Evolutionary conservation across 2,797 vertebrate genomes (phyloP), one percentile per base, ranked within the genome.

Genomic region (Corythornis leucogaster): DNA sequence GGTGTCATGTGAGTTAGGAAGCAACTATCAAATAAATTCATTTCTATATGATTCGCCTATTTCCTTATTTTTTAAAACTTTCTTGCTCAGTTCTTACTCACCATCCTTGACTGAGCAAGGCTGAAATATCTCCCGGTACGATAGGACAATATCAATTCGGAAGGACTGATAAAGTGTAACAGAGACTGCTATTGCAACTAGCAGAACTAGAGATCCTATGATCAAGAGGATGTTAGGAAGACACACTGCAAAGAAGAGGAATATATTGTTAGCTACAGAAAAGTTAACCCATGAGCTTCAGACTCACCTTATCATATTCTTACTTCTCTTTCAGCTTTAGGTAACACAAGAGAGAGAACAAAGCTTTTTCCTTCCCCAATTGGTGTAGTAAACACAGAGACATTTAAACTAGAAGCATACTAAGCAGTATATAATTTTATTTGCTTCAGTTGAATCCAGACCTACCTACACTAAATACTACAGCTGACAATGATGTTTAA

Each of bases 121-220:
- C 40, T 78, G 87, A 50, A 97, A 69, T 80, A 85, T 94, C 20
- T 87, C 78, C 76, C 98, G 96, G 70, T 96, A 97, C 21, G 97
- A 40, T 12, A 98, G 97, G 50, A 95, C 62, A 0, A 98, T 92
- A 88, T 98, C 98, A 33, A 97, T 87, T 22, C 81, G 85, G 45
- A 98, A 98, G 81, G 48, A 97, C 53, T 97, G 97, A 33, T 97
- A 78, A 50, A 97, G 69, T 26, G 57, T 61, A 48, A 97, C 42
- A 16, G 81, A 50, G 15, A 89, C 64, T 6, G 85, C 67, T 45
- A 96, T 43, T 43, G 94, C 74, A 43, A 96, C 11, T 7, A 97
- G 16, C 59, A 97, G 43, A 69, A 95, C 68, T 70, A 94, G 92
- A 74, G 94, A 55, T 40, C 67, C 91, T 38, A 28, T 6, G 2